Base-by-base conservation (phyloP, 2,113 vertebrate species). In the Siniperca knerii region DNA sequence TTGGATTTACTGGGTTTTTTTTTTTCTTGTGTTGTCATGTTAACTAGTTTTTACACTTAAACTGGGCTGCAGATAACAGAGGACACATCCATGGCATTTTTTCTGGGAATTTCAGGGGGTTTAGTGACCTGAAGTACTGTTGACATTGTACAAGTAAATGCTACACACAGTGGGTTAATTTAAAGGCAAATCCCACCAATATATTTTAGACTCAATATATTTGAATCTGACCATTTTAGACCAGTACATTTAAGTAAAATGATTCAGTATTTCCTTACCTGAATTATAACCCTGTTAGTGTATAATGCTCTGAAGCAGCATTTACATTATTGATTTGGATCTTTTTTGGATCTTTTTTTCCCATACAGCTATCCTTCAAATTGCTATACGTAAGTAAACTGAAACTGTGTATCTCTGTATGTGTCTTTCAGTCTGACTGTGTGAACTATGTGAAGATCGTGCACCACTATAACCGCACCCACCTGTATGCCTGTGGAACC, bases 391-490 rank as follows among this genome's bases (percentile, higher is more conserved):
- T 54, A 16, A 4, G 13, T 66, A 72, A 80, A 20, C 46, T 35
- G 6, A 76, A 42, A 52, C 1, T 58, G 23, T 77, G 4, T 44
- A 18, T 75, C n/a, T 86, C 25, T 87, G 35, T 85, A 13, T 93
- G 25, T 81, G 16, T 72, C 52, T 81, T 85, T 64, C 92, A 99
- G 98, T 96, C 94, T 0, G 98, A 99, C 90, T 99, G 98, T 87
- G 97, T 99, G 94, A 99, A 99, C 92, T 99, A 98, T 0, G 96
- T 99, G 94, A 99, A 99, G 94, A 87, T 99, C 35, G 94, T 99
- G 55, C 98, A 99, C 46, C 91, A 94, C 85, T 99, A 96, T 77
- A 99, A 99, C 89, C 96, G 95, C 74, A 99, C 98, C 18, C 98
- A 99, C 89, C 89, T 99, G 75, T 98, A 97, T 0, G 93, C 97